These are phyloP conservation scores for Azorinus chamasolen DNA, from an alignment of 2,888 invertebrate genomes.

Conservation along the genomic window DNA sequence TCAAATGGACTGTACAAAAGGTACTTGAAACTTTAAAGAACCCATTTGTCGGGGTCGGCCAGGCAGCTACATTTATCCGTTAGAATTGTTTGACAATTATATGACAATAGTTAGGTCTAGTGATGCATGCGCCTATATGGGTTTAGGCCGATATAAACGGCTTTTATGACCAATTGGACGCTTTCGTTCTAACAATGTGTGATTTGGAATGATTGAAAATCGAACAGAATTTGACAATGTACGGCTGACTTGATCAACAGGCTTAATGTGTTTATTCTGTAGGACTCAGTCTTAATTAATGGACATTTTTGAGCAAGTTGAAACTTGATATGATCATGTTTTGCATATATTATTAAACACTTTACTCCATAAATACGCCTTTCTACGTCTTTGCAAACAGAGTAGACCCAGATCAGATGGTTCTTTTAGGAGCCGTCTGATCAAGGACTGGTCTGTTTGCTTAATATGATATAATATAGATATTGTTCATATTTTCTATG, in stretches of 20 bases:
- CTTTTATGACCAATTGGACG: constrained; percentile 38
- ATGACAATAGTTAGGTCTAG: constrained; percentile 39
- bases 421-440: too few relatives aligned
- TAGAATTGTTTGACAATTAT: constrained; percentile 27
- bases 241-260: constrained; percentile 36
- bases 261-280: constrained; percentile 49
- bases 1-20: constrained; percentile 18
- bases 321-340: too few relatives aligned
- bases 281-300: not conserved
- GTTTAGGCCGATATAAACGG: constrained; percentile 7
- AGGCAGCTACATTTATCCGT: constrained; percentile 17
- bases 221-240: constrained; percentile 35
- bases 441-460: too few relatives aligned
- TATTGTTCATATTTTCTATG: too few relatives aligned
- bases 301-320: too few relatives aligned
- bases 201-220: constrained; percentile 1
- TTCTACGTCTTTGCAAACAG: too few relatives aligned
- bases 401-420: too few relatives aligned
- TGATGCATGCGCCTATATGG: constrained; percentile 44
- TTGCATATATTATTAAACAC: too few relatives aligned
- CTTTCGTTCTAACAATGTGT: constrained; percentile 6
- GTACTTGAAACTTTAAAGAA: constrained; percentile 10
- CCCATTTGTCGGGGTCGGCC: constrained; percentile 8
- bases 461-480: too few relatives aligned
- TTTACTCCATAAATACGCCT: too few relatives aligned